These are phyloP conservation scores for Pseudococcus viburni DNA, from an alignment of 2,888 invertebrate species.

Conservation along the genomic window DNA sequence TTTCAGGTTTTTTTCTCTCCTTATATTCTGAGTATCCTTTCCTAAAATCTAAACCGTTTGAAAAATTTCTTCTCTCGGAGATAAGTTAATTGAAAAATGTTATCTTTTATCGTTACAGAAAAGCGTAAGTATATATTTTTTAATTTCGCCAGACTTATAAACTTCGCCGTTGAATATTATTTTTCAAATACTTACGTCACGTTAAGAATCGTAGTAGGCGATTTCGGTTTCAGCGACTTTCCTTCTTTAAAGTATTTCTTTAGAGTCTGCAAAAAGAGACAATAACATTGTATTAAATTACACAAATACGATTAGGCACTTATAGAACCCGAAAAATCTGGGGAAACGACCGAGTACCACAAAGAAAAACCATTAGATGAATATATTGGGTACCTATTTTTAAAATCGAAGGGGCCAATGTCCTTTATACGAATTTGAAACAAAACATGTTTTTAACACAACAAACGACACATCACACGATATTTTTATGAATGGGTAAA, in stretches of 20 bases:
- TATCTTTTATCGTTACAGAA: neutral
- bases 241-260: constrained; percentile 45
- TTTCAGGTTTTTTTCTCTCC: neutral
- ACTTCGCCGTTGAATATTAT: neutral
- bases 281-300: neutral
- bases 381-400: no score
- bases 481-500: no score
- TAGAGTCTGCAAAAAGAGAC: constrained; percentile 10
- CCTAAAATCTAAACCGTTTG: neutral
- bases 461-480: no score
- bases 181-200: constrained; percentile 6
- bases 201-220: constrained; percentile 21
- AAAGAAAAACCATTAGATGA: no score
- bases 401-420: no score
- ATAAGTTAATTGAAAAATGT: constrained; percentile 43
- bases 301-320: no score
- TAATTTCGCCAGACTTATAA: neutral
- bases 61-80: neutral
- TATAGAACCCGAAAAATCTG: no score
- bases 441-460: no score
- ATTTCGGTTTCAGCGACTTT: neutral
- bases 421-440: no score
- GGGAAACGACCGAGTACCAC: no score
- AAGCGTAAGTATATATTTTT: neutral
- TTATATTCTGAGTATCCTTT: neutral